A percentile compares a stretch with the other conserved stretches of the same genome.
Conservation (phyloP, 2,113 vertebrate genomes). For the Rhinolophus sinicus region DNA sequence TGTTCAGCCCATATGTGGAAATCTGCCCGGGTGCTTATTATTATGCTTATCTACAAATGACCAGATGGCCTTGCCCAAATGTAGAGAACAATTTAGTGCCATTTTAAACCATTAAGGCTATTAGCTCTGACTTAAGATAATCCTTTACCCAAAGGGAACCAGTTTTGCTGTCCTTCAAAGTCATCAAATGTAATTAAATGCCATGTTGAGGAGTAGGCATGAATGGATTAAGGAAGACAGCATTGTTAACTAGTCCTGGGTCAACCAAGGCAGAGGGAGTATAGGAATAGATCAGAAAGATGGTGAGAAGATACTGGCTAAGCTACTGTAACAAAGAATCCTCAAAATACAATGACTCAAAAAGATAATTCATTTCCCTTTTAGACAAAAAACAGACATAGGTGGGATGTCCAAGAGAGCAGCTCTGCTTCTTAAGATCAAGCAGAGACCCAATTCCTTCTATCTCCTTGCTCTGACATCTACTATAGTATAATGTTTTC, state of each 20-base stretch:
- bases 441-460: background rate
- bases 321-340: constrained; percentile 66
- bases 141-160: constrained; percentile 78
- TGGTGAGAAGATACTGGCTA: background rate
- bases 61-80: constrained; percentile 80
- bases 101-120: constrained; percentile 81
- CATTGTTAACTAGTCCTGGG: constrained; percentile 44
- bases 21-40: constrained; percentile 74
- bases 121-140: constrained; percentile 79
- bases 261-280: constrained; percentile 46
- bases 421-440: background rate
- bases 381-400: background rate
- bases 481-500: background rate
- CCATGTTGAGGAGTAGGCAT: constrained; percentile 69
- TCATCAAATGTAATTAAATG: constrained; percentile 81
- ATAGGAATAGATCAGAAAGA: background rate
- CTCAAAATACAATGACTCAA: background rate
- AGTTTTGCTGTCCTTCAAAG: constrained; percentile 75
- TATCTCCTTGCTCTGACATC: background rate
- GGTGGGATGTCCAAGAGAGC: background rate
- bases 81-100: constrained; percentile 75
- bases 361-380: background rate
- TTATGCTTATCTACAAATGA: constrained; percentile 80
- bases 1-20: constrained; percentile 74
- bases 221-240: constrained; percentile 68